Percentiles rank a stretch among this genome's conserved stretches.
Conservation (phyloP, 2,888 invertebrate species). For the Erynnis tages region DNA sequence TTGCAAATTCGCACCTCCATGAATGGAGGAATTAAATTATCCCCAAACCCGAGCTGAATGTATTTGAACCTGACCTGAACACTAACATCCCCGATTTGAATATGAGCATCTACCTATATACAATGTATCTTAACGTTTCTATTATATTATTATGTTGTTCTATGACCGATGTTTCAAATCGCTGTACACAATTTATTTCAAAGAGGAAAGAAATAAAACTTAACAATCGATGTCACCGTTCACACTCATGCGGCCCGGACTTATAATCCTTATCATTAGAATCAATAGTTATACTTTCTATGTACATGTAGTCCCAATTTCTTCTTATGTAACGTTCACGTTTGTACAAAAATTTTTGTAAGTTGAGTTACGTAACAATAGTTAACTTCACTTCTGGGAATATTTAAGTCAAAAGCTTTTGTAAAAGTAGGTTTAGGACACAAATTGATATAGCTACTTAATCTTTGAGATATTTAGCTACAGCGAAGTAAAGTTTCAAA, state of each 20-base stretch:
- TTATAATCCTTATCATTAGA: background rate
- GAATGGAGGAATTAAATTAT: slow-evolving; percentile 77
- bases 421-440: too few species aligned
- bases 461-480: too few species aligned
- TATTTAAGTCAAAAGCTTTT: too few species aligned
- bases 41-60: slow-evolving; percentile 57
- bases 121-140: background rate
- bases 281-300: background rate
- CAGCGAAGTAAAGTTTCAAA: too few species aligned
- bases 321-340: slow-evolving; percentile 2
- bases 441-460: too few species aligned
- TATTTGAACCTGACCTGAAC: slow-evolving; percentile 59
- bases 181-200: background rate
- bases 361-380: too few species aligned
- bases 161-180: background rate
- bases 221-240: background rate
- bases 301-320: background rate
- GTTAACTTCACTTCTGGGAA: too few species aligned
- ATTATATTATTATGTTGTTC: background rate
- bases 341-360: background rate
- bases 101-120: background rate
- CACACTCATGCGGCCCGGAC: background rate
- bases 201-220: background rate
- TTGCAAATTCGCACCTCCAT: slow-evolving; percentile 78
- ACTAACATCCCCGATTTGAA: slow-evolving; percentile 32